Percentiles rank a stretch among this genome's conserved stretches.
Conservation (phyloP, 2,888 invertebrate species). For the Lymantria dispar region DNA sequence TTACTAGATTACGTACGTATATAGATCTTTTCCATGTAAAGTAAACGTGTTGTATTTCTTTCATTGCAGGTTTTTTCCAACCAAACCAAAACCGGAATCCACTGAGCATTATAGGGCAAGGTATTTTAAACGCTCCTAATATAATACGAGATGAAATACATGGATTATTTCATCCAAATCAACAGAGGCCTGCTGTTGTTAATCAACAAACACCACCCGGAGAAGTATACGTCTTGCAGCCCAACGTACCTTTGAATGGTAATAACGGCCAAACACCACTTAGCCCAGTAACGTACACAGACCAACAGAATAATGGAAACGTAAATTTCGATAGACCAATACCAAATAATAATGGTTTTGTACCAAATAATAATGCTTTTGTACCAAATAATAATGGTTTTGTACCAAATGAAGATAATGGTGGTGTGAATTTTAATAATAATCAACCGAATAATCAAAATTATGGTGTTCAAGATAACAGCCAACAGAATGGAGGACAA, state of each 20-base stretch:
- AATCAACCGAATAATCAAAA: background rate
- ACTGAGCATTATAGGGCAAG: constrained; percentile 22
- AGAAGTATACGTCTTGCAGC: constrained; percentile 11
- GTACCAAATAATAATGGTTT: constrained; percentile 2
- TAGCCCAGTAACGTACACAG: constrained; percentile 14
- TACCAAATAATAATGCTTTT: no score
- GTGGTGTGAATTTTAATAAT: background rate
- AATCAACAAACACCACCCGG: background rate
- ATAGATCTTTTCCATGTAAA: no score
- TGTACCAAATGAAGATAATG: constrained; percentile 2
- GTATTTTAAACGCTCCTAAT: constrained; percentile 30
- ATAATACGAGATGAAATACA: constrained; percentile 38
- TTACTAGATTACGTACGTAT: no score
- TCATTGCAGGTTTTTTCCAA: constrained; percentile 49
- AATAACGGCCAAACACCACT: background rate
- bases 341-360: constrained; percentile 3
- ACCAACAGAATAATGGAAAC: constrained; percentile 11
- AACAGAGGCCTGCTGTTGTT: constrained; percentile 15
- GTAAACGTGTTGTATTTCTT: background rate
- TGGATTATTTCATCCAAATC: constrained; percentile 29
- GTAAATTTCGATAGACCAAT: constrained; percentile 12
- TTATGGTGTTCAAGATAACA: background rate
- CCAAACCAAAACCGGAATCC: constrained; percentile 41
- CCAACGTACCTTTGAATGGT: background rate
- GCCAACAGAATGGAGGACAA: background rate